A percentile compares a stretch with the other conserved stretches of the same genome.
These are phyloP conservation scores for Microcaecilia unicolor DNA, from an alignment of 2,797 vertebrate species.

Conservation along the genomic window DNA sequence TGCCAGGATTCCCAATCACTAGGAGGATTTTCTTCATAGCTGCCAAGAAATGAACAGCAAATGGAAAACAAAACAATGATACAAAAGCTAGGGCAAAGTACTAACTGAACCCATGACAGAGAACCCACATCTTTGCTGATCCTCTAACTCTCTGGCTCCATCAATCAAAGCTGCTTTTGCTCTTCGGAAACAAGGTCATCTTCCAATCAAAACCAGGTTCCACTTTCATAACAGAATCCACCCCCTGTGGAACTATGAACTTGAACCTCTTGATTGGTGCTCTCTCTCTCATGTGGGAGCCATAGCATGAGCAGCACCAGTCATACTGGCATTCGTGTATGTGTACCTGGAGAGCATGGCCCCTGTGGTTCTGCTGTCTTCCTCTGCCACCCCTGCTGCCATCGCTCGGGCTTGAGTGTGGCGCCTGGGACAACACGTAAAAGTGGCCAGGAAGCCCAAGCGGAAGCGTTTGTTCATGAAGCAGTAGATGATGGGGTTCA, in stretches of 20 bases:
- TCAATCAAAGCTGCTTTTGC: no score
- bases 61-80: no score
- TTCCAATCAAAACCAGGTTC: neutral
- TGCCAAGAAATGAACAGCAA: no score
- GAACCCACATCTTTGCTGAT: no score
- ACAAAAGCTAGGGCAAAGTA: no score
- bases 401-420: neutral
- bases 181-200: neutral
- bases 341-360: conserved; percentile 64
- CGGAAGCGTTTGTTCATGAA: conserved; percentile 97
- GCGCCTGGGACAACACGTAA: conserved; percentile 58
- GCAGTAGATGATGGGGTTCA: conserved; percentile 96
- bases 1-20: no score
- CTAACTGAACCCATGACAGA: no score
- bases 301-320: conserved; percentile 10
- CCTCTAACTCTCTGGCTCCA: no score
- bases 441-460: conserved; percentile 73
- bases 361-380: conserved; percentile 58
- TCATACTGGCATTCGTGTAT: conserved; percentile 53
- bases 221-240: neutral
- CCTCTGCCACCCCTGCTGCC: conserved; percentile 29
- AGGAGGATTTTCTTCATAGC: no score
- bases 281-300: conserved; percentile 49
- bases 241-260: no score
- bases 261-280: fast-evolving